Evolutionary conservation across 1,140 invertebrate species (phyloP), one percentile per base, ranked within the genome.

Genomic region (Archivesica marissinica): DNA sequence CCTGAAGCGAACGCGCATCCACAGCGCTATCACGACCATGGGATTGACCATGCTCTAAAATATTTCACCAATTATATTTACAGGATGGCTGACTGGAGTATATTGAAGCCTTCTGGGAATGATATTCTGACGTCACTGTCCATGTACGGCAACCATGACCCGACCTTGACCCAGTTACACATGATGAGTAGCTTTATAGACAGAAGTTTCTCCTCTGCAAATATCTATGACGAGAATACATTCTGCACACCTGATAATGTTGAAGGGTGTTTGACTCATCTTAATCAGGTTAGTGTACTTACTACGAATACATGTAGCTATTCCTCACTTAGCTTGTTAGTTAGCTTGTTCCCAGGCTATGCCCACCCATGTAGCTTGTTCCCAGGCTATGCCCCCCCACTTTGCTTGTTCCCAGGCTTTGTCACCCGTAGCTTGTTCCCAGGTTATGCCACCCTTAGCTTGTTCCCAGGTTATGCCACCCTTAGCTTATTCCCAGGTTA

Each of bases 211-310:
- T 70, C 79, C n/a, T 61, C 44, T n/a, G 28, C 38, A 6, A 68
- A 39, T 17, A 44, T 35, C 3, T 82, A 70, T 47, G 79, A 87
- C 78, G 79, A 87, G 38, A 86, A 82, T 54, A 79, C 85, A 17
- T 91, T 91, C 66, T 91, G 90, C 82, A 88, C 82, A 20, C 76
- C 74, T 9, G 79, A 88, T 39, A 91, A 89, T 74, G 47, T 91
- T 3, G 70, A 87, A 20, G 81, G 87, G 35, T 89, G 87, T 66
- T 64, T 91, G 6, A 77, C 79, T n/a, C 88, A 89, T 35, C 61
- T 91, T 2, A 91, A 88, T 70, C 88, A 89, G 88, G 90, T 90
- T 70, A 56, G 47, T 44, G 28, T n/a, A 6, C 4, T 52, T 52
- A 17, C 17, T n/a, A n/a, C n/a, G n/a, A n/a, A n/a, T n/a, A n/a